Evolutionary conservation across 1,140 invertebrate genomes (phyloP), one percentile per base, ranked within the genome.

Genomic region (Argopecten irradians): DNA sequence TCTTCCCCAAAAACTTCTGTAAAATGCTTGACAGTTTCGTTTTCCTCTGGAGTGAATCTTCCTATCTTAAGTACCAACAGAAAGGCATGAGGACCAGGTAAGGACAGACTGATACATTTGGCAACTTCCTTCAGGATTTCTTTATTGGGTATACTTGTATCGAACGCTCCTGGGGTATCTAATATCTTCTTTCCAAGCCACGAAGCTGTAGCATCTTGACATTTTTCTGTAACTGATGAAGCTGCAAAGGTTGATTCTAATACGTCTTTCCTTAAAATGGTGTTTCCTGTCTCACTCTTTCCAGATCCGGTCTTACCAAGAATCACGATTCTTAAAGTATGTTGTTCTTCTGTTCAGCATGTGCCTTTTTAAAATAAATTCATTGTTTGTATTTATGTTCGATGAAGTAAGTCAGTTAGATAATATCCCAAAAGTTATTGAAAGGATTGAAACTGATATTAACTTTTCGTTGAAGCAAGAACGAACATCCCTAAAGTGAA

Each of bases 131-230:
- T n/a, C 32, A n/a, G 11, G 19, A 39, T 55, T 34, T 84, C 32
- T 16, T n/a, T 34, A n/a, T n/a, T 33, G 11, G 87, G 43, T 14
- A 88, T 9, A 34, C 32, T 46, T 43, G 89, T 87, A 55, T 90
- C 89, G 34, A 90, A 90, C 13, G 88, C 41, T 8, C 89, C 89
- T 0, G 89, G 89, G 22, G 89, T 88, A 87, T 90, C 89, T 11
- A 90, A 19, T 7, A 90, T 34, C 28, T 43, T 41, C 0, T 46
- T 13, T 35, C 82, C 85, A 36, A 5, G 22, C n/a, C 22, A 33
- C 0, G 9, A n/a, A 14, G 14, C 34, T 13, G 5, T 43, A 16
- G 82, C 87, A 34, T 34, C 43, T 33, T 86, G 36, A 82, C 87
- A 90, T 41, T 86, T 39, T 55, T 88, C 71, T 1, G 89, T 90